Percentiles rank a stretch among this genome's conserved stretches.
Evolutionary conservation across 2,113 vertebrate species (phyloP).

Genomic region (Takifugu flavidus): DNA sequence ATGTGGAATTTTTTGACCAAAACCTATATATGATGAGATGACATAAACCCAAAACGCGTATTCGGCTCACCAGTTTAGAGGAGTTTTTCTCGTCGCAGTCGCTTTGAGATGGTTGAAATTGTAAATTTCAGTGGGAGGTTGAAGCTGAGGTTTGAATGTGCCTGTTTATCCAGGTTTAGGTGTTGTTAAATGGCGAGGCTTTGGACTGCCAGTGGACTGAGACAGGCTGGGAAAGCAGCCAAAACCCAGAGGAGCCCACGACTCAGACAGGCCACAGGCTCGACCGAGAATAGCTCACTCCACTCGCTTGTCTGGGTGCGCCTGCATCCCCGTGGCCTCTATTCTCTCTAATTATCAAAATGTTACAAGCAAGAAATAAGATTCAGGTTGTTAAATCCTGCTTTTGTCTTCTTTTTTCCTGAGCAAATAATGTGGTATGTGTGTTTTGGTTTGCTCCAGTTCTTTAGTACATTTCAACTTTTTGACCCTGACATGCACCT

Average conservation of each 20-base stretch:
- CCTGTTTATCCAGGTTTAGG: constrained; percentile 48
- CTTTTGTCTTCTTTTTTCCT: not conserved
- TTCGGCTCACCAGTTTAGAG: no score
- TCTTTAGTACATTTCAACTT: not conserved
- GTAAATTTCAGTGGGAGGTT: constrained; percentile 13
- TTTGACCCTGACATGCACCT: not conserved
- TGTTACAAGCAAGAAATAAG: constrained; percentile 17
- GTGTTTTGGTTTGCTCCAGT: constrained; percentile 4
- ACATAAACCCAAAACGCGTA: no score
- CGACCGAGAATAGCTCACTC: constrained; percentile 46
- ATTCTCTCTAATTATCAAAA: constrained; percentile 37
- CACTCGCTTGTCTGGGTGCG: constrained; percentile 22
- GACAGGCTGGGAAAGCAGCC: constrained; percentile 56
- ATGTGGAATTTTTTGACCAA: no score
- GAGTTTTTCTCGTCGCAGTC: no score
- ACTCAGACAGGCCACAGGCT: constrained; percentile 55
- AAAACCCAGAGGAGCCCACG: constrained; percentile 47
- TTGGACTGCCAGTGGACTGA: constrained; percentile 52
- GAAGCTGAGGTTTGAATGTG: constrained; percentile 31
- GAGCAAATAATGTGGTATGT: constrained; percentile 7
- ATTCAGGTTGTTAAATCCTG: constrained; percentile 1
- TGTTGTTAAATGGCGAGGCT: constrained; percentile 52
- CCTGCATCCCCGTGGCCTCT: constrained; percentile 19
- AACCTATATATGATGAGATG: no score
- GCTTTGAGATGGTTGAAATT: no score